Base-by-base conservation (phyloP, 2,888 invertebrate genomes). In the Dioctria linearis region DNA sequence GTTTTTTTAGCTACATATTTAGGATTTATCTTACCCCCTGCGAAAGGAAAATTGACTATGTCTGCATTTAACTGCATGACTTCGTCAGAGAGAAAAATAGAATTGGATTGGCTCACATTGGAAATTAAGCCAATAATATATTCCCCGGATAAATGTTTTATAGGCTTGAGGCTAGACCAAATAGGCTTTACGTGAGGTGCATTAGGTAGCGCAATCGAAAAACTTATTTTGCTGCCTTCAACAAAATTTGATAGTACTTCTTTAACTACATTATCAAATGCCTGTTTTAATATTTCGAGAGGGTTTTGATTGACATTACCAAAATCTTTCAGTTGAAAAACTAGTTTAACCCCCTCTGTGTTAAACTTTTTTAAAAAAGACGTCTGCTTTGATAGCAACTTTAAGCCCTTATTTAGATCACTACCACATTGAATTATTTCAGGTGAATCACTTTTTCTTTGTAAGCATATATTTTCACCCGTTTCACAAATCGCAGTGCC, bases 171-270 rank as follows among this genome's bases (percentile, higher is more conserved):
- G 65, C 78, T 65, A 66, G 78, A 63, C 66, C 66, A 78, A 39
- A 78, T 76, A 40, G 11, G 76, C 57, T 75, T 75, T 43, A 61
- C 63, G n/a, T 76, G 61, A 3, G 59, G 61, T 2, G 43, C 59
- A 57, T 61, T 37, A 46, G 76, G 61, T n/a, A 76, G 76, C 37
- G 59, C 59, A 61, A 78, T 65, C 4, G 78, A 78, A 39, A 78
- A 78, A 51, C 78, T 43, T n/a, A 78, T 78, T 65, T 66, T 51
- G 5, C 78, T 78, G 4, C 78, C 78, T 49, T 78, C 49, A 39
- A 80, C 39, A 65, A 2, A 25, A 25, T 25, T 25, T 25, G 25
- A 25, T 25, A 25, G 25, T 25, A 25, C 25, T 25, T 25, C 42
- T 39, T 65, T 65, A 65, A 65, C n/a, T 40, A 65, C 39, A 39